Base-by-base conservation (phyloP, 2,888 invertebrate genomes). In the Cephus spinipes region DNA sequence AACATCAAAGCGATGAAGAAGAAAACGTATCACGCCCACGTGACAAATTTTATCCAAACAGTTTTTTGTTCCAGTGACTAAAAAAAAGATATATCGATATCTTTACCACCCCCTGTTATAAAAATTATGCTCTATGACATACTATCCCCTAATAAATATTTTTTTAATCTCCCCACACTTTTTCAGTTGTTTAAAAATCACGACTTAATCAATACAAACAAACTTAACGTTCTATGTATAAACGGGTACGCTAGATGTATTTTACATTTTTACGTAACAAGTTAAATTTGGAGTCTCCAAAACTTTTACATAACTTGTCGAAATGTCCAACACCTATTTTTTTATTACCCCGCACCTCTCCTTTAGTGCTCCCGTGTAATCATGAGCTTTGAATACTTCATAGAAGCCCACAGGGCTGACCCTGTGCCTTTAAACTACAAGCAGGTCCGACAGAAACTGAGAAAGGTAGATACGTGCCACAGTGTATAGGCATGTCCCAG, bases 371-470 rank as follows among this genome's bases (percentile, higher is more conserved):
- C 12, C n/a, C 76, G 78, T 78, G 73, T 78, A 78, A 76, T 78
- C 75, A 78, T 69, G 73, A 33, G 68, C 68, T 12, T 68, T 78
- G 78, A 78, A 78, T 78, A 78, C 71, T 78, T 78, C 40, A 78
- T 55, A 78, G 30, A 6, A 34, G 71, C 78, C 78, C 76, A 73
- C 76, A 78, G 78, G 78, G 78, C 78, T 78, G 78, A 78, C 78
- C 75, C 75, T 34, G 75, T 73, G 69, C 69, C 40, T 69, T 55
- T 23, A n/a, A 55, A 23, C 9, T 55, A 23, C 40, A 23, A 23
- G 9, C 9, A 55, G 9, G 6, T 55, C 40, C 40, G 23, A 55
- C 40, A 55, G 9, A 23, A 55, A 23, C 40, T 55, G 23, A 6
- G 9, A 55, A 9, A 55, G 40, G 6, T 55, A 55, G 40, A 55